Conservation (phyloP, 2,113 vertebrate genomes). For the Psilopsiagon aymara region DNA sequence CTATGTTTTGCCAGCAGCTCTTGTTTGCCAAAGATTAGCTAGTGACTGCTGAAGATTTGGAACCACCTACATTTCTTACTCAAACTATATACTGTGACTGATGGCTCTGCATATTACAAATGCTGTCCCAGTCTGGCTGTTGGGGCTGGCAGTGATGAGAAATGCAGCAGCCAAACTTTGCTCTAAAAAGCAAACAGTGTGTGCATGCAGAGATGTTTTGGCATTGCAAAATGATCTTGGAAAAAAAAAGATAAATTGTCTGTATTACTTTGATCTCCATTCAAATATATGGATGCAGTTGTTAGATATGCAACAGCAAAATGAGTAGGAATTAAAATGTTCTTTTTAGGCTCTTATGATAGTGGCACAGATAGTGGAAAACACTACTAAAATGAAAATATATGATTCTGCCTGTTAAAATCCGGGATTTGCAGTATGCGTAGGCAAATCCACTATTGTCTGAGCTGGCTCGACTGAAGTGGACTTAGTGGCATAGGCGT, state of each 20-base stretch:
- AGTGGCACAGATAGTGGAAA: background rate
- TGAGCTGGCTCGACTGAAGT: background rate
- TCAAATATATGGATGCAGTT: background rate
- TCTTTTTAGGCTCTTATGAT: background rate
- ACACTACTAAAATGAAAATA: background rate
- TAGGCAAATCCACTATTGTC: background rate
- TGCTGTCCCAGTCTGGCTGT: slow-evolving; percentile 5
- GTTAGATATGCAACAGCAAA: background rate
- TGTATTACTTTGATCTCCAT: background rate
- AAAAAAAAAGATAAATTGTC: background rate
- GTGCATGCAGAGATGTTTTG: background rate
- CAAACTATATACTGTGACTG: background rate
- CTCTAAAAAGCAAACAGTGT: slow-evolving; percentile 38
- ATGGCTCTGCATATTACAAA: slow-evolving; percentile 17
- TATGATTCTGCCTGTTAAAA: background rate
- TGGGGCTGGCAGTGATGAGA: slow-evolving; percentile 19
- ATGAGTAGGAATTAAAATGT: background rate
- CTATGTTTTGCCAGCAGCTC: slow-evolving; percentile 50
- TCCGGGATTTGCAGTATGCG: background rate
- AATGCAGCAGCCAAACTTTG: background rate
- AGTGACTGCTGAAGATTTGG: slow-evolving; percentile 46
- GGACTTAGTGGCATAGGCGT: background rate
- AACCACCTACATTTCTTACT: slow-evolving; percentile 52
- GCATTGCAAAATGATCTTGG: background rate
- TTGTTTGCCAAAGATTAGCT: slow-evolving; percentile 42